Evolutionary conservation across 2,113 vertebrate species (phyloP).

Genomic region (Mixornis gularis): DNA sequence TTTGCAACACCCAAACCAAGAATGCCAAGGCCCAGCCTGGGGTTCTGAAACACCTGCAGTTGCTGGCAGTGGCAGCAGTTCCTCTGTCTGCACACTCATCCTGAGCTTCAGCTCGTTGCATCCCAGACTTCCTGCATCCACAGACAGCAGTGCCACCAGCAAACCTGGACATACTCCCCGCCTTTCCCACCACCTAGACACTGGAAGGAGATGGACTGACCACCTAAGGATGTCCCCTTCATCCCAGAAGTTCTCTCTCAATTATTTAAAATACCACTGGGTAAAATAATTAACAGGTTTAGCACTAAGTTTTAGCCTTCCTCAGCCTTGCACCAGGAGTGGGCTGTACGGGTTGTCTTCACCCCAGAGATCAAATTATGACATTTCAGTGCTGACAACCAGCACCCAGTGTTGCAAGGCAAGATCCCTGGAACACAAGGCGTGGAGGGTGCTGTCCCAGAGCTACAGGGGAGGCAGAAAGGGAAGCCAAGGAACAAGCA

Average conservation of each 20-base stretch:
- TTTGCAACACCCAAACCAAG: background rate
- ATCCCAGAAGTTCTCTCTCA: background rate
- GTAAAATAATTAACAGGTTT: background rate
- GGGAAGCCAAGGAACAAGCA: background rate
- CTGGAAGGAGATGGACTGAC: background rate
- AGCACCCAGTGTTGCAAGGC: background rate
- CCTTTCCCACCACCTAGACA: background rate
- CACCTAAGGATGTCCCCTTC: background rate
- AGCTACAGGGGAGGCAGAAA: rapidly evolving
- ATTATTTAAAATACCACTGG: background rate
- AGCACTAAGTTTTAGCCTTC: background rate
- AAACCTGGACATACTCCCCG: background rate
- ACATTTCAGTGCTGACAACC: background rate
- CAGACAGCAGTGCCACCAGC: background rate
- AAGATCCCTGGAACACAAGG: background rate
- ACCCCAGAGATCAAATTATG: rapidly evolving
- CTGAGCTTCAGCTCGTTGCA: background rate
- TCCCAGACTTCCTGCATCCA: background rate
- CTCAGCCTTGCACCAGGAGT: background rate
- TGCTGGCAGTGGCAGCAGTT: background rate
- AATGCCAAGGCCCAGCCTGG: rapidly evolving
- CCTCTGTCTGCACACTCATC: background rate
- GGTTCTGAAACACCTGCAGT: background rate
- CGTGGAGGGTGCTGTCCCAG: background rate
- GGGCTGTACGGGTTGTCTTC: background rate